Evolutionary conservation across 2,888 invertebrate genomes (phyloP).

Genomic region (Thumatha senex): DNA sequence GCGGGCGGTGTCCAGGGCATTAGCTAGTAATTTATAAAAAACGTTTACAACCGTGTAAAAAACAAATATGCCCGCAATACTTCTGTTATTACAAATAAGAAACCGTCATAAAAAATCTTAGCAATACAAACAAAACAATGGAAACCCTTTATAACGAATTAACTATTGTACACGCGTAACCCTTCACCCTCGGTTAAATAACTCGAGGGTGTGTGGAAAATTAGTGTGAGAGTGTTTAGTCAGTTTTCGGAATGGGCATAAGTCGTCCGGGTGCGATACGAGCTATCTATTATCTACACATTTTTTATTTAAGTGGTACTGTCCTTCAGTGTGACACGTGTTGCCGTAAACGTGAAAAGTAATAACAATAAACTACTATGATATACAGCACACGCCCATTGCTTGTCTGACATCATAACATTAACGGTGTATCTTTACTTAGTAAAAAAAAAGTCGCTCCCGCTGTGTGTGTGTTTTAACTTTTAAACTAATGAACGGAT

Average conservation of each 20-base stretch:
- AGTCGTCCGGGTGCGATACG: conserved; percentile 21
- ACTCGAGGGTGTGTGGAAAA: conserved; percentile 49
- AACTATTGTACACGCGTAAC: conserved; percentile 41
- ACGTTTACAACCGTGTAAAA: not conserved
- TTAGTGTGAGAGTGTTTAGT: conserved; percentile 48
- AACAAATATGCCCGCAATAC: not conserved
- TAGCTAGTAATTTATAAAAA: too few species aligned
- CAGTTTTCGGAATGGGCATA: conserved; percentile 32
- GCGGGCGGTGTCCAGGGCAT: too few species aligned
- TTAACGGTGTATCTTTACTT: conserved; percentile 38
- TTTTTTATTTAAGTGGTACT: conserved; percentile 42
- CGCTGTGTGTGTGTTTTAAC: too few species aligned
- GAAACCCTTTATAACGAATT: conserved; percentile 21
- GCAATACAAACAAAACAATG: conserved; percentile 26
- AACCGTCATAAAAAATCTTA: conserved; percentile 9
- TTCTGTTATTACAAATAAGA: not conserved
- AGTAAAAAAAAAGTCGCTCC: too few species aligned
- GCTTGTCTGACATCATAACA: conserved; percentile 51
- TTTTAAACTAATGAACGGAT: too few species aligned
- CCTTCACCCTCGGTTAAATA: conserved; percentile 50
- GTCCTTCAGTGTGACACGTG: conserved; percentile 52
- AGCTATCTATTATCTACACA: conserved; percentile 28
- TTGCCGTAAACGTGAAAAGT: conserved; percentile 53
- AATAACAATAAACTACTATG: conserved; percentile 50
- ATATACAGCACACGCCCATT: conserved; percentile 32